Evolutionary conservation across 2,888 invertebrate species (phyloP).

Genomic region (Yponomeuta sedellus): DNA sequence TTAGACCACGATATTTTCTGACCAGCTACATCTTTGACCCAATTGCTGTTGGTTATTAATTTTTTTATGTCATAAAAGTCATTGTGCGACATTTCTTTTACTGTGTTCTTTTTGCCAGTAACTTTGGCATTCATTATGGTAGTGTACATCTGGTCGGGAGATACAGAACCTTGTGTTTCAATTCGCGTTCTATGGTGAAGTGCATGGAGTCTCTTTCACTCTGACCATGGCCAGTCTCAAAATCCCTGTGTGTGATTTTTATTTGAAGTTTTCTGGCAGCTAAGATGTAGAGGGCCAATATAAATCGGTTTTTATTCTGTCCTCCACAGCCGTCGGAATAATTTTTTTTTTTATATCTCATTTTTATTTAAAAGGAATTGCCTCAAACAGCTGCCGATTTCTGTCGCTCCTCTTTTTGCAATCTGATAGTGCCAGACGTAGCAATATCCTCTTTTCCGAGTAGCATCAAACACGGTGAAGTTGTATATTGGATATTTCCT

Average conservation of each 20-base stretch:
- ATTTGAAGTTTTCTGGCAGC: slow-evolving; percentile 6
- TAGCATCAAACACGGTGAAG: slow-evolving; percentile 13
- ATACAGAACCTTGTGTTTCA: slow-evolving; percentile 18
- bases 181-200: slow-evolving; percentile 16
- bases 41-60: neutral
- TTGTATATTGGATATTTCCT: slow-evolving; percentile 18
- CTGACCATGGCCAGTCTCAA: slow-evolving; percentile 22
- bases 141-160: slow-evolving; percentile 16
- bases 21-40: slow-evolving; percentile 12
- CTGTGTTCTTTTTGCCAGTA: too few relatives aligned
- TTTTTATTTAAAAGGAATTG: too few relatives aligned
- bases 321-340: neutral
- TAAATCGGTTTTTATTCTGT: neutral
- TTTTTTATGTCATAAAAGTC: too few relatives aligned
- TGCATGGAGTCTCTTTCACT: slow-evolving; percentile 23
- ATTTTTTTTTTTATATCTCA: too few relatives aligned
- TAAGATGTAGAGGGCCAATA: neutral
- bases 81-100: too few relatives aligned
- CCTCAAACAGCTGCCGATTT: slow-evolving; percentile 4
- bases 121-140: too few relatives aligned
- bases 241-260: slow-evolving; percentile 19
- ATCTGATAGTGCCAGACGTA: slow-evolving; percentile 16
- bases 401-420: neutral
- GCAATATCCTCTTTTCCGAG: slow-evolving; percentile 11
- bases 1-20: slow-evolving; percentile 16